Conservation (phyloP, 2,113 vertebrate genomes). For the Tapirus terrestris region DNA sequence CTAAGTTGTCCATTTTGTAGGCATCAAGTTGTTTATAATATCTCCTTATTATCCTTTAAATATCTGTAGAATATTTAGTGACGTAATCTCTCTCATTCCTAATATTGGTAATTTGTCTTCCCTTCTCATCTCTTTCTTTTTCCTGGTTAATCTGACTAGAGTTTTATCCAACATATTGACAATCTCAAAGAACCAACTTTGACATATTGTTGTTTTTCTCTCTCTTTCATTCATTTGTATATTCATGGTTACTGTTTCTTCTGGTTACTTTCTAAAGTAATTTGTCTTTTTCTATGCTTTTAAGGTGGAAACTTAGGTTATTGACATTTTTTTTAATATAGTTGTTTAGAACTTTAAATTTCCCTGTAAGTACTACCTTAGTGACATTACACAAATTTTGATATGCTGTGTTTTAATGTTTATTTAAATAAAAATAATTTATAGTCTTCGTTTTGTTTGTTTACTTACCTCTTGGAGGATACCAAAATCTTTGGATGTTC, state of each 20-base stretch:
- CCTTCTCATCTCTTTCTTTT: background rate
- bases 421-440: background rate
- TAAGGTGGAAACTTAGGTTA: background rate
- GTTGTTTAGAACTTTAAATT: background rate
- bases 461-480: no score
- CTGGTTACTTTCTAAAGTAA: background rate
- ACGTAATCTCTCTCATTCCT: background rate
- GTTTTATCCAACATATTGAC: background rate
- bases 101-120: background rate
- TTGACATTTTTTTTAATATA: background rate
- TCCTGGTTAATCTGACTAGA: background rate
- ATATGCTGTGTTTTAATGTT: background rate
- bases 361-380: background rate
- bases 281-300: background rate
- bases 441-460: no score
- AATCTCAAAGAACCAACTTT: background rate
- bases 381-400: background rate
- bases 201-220: background rate
- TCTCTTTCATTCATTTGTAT: background rate
- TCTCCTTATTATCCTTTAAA: background rate
- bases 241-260: background rate
- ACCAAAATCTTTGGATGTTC: no score
- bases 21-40: background rate
- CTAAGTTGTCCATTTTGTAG: background rate
- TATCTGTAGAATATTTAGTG: background rate